These are phyloP conservation scores for Scomberomorus guttatus DNA, from an alignment of 2,797 vertebrate species.

Conservation along the genomic window DNA sequence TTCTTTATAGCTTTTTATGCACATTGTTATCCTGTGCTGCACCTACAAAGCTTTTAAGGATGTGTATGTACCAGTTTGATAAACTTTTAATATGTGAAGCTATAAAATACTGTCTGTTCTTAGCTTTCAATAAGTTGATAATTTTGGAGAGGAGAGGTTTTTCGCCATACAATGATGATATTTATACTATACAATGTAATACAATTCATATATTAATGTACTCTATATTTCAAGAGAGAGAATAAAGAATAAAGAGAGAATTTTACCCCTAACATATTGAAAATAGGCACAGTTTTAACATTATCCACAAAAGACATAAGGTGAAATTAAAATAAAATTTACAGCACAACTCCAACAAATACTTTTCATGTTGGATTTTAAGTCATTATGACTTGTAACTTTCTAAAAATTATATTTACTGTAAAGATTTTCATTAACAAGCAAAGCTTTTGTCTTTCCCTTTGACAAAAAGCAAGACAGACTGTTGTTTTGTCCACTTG, in stretches of 20 bases:
- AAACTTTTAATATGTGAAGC: background rate
- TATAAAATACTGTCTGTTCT: background rate
- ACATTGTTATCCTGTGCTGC: background rate
- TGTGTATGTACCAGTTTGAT: background rate
- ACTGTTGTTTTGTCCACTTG: background rate
- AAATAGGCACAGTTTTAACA: background rate
- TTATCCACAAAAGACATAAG: background rate
- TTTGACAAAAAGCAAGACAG: background rate
- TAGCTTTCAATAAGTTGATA: background rate
- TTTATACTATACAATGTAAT: background rate
- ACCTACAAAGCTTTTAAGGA: background rate
- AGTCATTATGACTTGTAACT: background rate
- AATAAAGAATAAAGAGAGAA: too few relatives aligned
- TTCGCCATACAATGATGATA: background rate
- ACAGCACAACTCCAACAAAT: background rate
- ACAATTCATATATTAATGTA: background rate
- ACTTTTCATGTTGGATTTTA: background rate
- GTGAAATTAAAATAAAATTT: background rate
- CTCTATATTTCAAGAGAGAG: too few relatives aligned
- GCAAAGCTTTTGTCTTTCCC: background rate
- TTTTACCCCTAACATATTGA: background rate
- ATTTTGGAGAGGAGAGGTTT: background rate
- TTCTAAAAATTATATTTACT: background rate
- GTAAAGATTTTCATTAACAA: background rate
- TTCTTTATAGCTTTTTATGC: background rate